phyloP scores from a whole-genome alignment of 2,888 invertebrate species.

The Lasioglossum oenotherae region DNA sequence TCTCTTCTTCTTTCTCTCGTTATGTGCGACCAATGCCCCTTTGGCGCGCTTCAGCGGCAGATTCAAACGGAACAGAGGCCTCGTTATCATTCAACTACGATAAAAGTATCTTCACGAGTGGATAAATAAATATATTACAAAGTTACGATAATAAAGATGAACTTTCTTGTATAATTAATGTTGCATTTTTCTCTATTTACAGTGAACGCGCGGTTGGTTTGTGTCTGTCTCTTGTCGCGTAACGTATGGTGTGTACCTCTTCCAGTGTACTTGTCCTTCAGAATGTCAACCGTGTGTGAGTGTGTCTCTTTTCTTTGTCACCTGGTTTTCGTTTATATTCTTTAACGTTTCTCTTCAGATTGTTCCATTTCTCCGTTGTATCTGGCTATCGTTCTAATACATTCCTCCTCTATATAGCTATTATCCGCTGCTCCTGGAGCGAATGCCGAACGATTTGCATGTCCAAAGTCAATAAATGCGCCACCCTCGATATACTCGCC shows the following conservation, averaged over 20 bases:
- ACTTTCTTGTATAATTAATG: conserved; percentile 71
- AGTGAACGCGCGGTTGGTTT: conserved; percentile 69
- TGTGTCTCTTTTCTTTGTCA: background rate
- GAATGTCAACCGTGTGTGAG: conserved; percentile 7
- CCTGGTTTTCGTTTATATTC: background rate
- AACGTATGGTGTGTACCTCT: conserved; percentile 39
- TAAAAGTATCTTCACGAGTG: conserved; percentile 60
- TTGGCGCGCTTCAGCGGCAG: conserved; percentile 27
- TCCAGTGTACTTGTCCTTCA: conserved; percentile 10
- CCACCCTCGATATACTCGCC: background rate
- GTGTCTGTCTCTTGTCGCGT: conserved; percentile 46
- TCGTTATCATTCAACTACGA: conserved; percentile 61
- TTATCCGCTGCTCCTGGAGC: background rate
- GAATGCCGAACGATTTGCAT: background rate
- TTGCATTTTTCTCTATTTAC: conserved; percentile 74
- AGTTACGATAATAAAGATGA: conserved; percentile 71
- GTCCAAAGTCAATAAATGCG: background rate
- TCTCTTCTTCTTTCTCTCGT: conserved; percentile 1
- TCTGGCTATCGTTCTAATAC: background rate
- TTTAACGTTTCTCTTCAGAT: background rate
- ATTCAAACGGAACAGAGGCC: conserved; percentile 57
- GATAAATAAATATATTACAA: conserved; percentile 76
- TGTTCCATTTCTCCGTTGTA: background rate
- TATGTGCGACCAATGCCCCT: conserved; percentile 43
- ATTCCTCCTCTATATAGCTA: background rate